Percentiles rank a stretch among this genome's conserved stretches.
Evolutionary conservation across 2,113 vertebrate species (phyloP).

Genomic region (Asarcornis scutulata): DNA sequence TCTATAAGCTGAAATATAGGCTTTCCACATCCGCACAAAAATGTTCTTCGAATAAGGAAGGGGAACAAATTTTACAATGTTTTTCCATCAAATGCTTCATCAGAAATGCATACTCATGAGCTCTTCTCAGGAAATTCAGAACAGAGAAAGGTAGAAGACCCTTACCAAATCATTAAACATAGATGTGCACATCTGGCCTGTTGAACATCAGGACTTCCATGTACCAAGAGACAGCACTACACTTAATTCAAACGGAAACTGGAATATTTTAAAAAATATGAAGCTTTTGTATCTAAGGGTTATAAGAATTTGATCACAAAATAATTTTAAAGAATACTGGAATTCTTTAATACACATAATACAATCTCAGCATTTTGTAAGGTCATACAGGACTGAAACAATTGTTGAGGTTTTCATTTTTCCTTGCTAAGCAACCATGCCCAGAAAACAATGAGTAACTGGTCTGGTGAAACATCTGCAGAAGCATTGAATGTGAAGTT

Average conservation of each 20-base stretch:
- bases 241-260: not conserved
- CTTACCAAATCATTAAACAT: constrained; percentile 62
- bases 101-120: constrained; percentile 38
- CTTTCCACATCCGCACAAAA: constrained; percentile 23
- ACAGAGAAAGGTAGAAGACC: not conserved
- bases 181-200: not conserved
- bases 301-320: not conserved
- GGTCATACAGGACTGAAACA: not conserved
- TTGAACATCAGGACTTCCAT: not conserved
- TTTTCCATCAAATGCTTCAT: constrained; percentile 54
- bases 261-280: not conserved
- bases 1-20: constrained; percentile 6
- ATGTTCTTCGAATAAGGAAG: not conserved
- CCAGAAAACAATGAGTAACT: not conserved
- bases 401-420: not conserved
- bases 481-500: not conserved
- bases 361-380: not conserved
- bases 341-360: not conserved
- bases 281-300: not conserved
- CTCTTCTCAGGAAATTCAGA: not conserved
- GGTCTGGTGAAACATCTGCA: not conserved
- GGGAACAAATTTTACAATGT: not conserved
- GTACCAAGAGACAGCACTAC: not conserved
- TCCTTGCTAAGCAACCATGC: not conserved
- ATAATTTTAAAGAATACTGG: not conserved